phyloP scores from a whole-genome alignment of 2,113 vertebrate genomes.

The Chlamydotis undulata region DNA sequence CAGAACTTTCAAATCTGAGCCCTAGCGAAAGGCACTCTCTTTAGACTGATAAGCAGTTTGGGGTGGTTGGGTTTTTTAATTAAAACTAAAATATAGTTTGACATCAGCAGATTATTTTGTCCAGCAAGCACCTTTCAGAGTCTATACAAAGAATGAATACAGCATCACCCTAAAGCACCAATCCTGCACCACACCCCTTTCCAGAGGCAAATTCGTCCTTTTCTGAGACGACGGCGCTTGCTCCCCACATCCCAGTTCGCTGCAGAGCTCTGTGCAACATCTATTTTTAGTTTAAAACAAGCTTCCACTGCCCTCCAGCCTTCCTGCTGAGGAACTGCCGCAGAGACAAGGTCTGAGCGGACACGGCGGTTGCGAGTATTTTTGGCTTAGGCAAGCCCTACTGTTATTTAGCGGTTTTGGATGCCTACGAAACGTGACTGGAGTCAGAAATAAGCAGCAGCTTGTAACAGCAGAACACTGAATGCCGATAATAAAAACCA shows the following conservation, averaged over 20 bases:
- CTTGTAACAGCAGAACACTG: not conserved
- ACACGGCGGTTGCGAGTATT: not conserved
- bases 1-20: not conserved
- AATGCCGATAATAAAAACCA: not conserved
- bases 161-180: not conserved
- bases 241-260: not conserved
- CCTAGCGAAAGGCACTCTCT: not conserved
- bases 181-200: not conserved
- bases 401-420: not conserved
- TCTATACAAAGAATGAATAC: not conserved
- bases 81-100: not conserved
- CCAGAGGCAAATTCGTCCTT: not conserved
- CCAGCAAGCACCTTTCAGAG: not conserved
- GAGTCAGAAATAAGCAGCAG: not conserved
- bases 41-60: not conserved
- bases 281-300: slow-evolving; percentile 35
- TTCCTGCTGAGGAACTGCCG: slow-evolving; percentile 38
- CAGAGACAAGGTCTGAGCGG: not conserved
- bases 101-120: not conserved
- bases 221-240: not conserved
- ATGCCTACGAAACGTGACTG: not conserved
- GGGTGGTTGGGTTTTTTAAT: not conserved
- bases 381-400: not conserved
- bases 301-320: slow-evolving; percentile 65
- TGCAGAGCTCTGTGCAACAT: not conserved